A percentile compares a stretch with the other conserved stretches of the same genome.
phyloP scores from a whole-genome alignment of 2,888 invertebrate species.

The Agrochola lychnidis region DNA sequence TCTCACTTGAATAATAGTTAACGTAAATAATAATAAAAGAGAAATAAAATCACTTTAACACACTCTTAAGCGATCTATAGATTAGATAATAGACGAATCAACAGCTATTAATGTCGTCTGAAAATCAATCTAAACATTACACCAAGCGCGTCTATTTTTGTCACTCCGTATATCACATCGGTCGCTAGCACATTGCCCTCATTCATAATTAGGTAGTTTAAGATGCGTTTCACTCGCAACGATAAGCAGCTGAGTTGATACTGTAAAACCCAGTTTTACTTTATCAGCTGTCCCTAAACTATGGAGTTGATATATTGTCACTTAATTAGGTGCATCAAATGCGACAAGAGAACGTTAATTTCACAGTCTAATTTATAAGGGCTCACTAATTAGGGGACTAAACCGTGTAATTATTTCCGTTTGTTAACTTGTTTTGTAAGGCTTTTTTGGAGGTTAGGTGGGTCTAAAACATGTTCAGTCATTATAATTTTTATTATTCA shows the following conservation, averaged over 20 bases:
- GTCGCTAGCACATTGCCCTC: conserved; percentile 61
- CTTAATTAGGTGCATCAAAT: conserved; percentile 61
- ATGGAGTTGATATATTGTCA: conserved; percentile 63
- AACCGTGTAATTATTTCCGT: conserved; percentile 54
- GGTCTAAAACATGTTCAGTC: conserved; percentile 2
- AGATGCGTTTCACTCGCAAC: conserved; percentile 45
- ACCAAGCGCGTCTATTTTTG: conserved; percentile 50
- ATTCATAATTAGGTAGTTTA: conserved; percentile 65
- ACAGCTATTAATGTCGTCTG: conserved; percentile 29
- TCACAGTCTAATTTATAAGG: conserved; percentile 59
- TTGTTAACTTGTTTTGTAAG: conserved; percentile 9
- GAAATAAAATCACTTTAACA: not conserved
- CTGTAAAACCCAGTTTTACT: conserved; percentile 61
- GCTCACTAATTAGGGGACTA: conserved; percentile 52
- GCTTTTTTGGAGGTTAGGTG: not conserved
- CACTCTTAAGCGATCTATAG: conserved; percentile 12
- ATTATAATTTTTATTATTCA: conserved; percentile 1
- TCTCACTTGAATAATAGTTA: not conserved
- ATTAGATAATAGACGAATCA: conserved; percentile 12
- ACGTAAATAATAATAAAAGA: not conserved
- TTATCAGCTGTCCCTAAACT: conserved; percentile 63
- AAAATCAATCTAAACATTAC: conserved; percentile 57
- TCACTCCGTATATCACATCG: conserved; percentile 50
- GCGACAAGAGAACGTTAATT: conserved; percentile 61
- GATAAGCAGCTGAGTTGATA: conserved; percentile 63